Conservation (phyloP, 1,140 invertebrate genomes). For the Halesus radiatus region DNA sequence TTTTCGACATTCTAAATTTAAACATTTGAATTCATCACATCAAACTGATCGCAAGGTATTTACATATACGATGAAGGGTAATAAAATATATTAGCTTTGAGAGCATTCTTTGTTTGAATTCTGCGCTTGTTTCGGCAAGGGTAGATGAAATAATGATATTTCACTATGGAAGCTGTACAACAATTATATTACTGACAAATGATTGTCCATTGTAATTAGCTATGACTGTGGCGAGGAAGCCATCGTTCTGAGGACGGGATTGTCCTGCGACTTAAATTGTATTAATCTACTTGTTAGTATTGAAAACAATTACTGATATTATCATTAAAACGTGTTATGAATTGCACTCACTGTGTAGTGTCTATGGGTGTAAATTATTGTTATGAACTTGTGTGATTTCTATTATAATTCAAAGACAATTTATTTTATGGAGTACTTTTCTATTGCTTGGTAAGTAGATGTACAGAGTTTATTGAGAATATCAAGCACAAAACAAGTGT, state of each 20-base stretch:
- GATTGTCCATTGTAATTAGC: constrained; percentile 7
- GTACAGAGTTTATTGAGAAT: too few species aligned
- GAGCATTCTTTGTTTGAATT: constrained; percentile 23
- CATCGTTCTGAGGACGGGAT: not conserved
- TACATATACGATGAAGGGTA: constrained; percentile 40
- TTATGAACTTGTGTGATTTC: too few species aligned
- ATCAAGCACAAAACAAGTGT: too few species aligned
- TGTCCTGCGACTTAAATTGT: constrained; percentile 5
- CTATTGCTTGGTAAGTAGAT: too few species aligned
- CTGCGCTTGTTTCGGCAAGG: constrained; percentile 22
- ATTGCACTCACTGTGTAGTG: constrained; percentile 8
- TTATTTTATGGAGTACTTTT: too few species aligned
- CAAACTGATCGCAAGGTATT: constrained; percentile 24
- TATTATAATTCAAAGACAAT: too few species aligned
- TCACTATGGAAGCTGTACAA: not conserved
- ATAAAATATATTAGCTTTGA: constrained; percentile 26
- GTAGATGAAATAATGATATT: constrained; percentile 1
- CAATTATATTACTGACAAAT: not conserved
- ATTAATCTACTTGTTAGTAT: constrained; percentile 11
- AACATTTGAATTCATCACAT: not conserved
- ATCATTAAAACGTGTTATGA: constrained; percentile 9
- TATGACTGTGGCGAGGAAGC: not conserved
- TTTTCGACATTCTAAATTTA: too few species aligned
- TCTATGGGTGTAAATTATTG: not conserved
- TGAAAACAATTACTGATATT: not conserved